These are phyloP conservation scores for Dromococcyx pavoninus DNA, from an alignment of 2,797 vertebrate species.

Conservation along the genomic window DNA sequence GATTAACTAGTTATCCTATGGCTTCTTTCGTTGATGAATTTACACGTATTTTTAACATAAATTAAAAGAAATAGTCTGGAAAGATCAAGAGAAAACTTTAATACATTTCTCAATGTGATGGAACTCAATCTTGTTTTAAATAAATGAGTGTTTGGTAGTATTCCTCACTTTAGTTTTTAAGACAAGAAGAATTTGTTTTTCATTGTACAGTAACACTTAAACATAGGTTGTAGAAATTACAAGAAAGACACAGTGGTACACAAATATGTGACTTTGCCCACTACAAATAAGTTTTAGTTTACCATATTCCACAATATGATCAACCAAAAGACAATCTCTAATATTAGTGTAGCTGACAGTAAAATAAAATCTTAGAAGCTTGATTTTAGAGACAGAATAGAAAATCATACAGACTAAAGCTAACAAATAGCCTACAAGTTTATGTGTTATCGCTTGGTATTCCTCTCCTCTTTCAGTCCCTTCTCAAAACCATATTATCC, in stretches of 20 bases:
- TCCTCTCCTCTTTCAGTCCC: background rate
- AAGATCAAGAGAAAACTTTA: background rate
- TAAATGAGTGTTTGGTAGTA: background rate
- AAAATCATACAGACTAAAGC: background rate
- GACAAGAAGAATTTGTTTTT: background rate
- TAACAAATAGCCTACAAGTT: background rate
- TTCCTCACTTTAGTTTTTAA: background rate
- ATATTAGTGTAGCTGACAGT: background rate
- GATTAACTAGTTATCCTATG: background rate
- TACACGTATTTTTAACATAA: background rate
- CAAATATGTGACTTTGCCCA: background rate
- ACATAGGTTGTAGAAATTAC: background rate
- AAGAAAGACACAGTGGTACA: background rate
- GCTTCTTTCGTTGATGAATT: background rate
- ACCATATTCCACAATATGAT: background rate
- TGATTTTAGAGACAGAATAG: background rate
- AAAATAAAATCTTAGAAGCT: background rate
- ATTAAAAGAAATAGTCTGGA: background rate
- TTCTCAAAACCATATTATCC: background rate
- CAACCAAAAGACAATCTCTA: background rate
- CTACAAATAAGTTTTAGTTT: background rate
- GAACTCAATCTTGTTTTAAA: background rate
- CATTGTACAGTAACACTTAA: background rate
- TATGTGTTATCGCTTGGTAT: rapidly evolving
- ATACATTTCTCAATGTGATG: background rate